Conservation (phyloP, 2,888 invertebrate genomes). For the Synergus japonicus region DNA sequence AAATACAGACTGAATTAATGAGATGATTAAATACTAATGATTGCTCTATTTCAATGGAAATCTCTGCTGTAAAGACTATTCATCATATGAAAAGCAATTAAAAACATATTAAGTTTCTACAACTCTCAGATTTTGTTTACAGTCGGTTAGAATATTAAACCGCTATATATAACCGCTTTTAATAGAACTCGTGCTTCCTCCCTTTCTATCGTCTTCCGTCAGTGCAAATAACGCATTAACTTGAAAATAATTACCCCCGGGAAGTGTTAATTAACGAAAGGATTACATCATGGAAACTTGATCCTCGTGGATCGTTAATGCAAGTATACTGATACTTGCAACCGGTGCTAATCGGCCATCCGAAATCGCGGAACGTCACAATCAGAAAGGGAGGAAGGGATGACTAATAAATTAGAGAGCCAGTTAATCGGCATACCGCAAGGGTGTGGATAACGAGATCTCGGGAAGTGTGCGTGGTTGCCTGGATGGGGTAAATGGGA, state of each 20-base stretch:
- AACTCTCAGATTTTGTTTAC: background rate
- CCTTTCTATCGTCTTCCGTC: background rate
- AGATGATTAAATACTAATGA: too few relatives aligned
- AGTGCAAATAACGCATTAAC: background rate
- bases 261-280: slow-evolving; percentile 1
- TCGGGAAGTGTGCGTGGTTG: slow-evolving; percentile 71
- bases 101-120: background rate
- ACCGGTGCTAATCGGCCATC: background rate
- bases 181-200: background rate
- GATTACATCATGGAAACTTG: background rate
- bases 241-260: background rate
- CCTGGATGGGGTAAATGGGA: slow-evolving; percentile 69
- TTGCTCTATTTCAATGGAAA: too few relatives aligned
- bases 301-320: background rate
- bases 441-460: slow-evolving; percentile 72
- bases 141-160: background rate
- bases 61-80: too few relatives aligned
- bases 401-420: slow-evolving; percentile 22
- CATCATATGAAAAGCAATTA: too few relatives aligned
- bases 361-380: background rate
- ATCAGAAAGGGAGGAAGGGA: background rate
- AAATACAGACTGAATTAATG: too few relatives aligned
- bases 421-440: slow-evolving; percentile 69
- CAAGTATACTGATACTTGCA: background rate
- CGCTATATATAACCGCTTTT: background rate